phyloP scores from a whole-genome alignment of 2,888 invertebrate genomes.

The Mythimna pallens region DNA sequence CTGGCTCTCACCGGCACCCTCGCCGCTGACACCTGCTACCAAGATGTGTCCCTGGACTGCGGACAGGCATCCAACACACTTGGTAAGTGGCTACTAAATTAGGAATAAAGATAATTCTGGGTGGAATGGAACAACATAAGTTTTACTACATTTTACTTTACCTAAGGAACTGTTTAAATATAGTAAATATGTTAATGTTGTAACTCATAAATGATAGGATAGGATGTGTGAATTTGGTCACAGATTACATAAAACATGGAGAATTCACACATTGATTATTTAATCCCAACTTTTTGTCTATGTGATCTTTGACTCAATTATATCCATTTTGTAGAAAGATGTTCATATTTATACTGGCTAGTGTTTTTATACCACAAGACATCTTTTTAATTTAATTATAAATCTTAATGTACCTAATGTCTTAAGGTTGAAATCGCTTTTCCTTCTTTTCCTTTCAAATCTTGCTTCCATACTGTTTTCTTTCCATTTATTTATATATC shows the following conservation, averaged over 20 bases:
- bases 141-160: too few species aligned
- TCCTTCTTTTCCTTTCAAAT: not conserved
- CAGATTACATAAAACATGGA: conserved; percentile 26
- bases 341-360: conserved; percentile 25
- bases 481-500: conserved; percentile 24
- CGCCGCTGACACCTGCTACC: conserved; percentile 92
- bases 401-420: not conserved
- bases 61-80: conserved; percentile 85
- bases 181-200: too few species aligned
- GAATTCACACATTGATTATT: not conserved
- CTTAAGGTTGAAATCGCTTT: not conserved
- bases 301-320: conserved; percentile 11
- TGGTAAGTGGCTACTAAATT: conserved; percentile 72
- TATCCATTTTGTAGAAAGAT: conserved; percentile 1
- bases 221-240: conserved; percentile 9
- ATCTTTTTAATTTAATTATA: not conserved
- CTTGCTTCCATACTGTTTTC: not conserved
- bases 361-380: conserved; percentile 8
- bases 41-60: conserved; percentile 90
- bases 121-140: not conserved
- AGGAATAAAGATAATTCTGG: not conserved
- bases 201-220: not conserved
- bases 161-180: too few species aligned
- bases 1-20: conserved; percentile 87
- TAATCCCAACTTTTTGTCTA: not conserved